Conservation (phyloP, 1,140 invertebrate species). For the Pogonus chalceus region DNA sequence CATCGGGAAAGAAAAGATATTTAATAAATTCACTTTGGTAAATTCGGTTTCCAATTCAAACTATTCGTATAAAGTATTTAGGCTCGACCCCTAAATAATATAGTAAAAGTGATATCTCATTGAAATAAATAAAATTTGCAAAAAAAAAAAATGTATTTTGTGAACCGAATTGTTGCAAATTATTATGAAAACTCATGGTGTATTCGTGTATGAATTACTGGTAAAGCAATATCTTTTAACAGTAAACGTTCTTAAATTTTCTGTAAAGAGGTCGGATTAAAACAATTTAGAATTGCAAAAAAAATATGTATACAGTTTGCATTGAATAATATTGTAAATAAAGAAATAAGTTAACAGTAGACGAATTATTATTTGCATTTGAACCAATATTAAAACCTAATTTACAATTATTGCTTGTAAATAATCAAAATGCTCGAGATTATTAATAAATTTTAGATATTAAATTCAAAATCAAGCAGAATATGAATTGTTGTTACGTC, state of each 20-base stretch:
- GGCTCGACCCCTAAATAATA: constrained; percentile 15
- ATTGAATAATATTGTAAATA: constrained; percentile 19
- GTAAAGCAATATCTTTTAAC: constrained; percentile 28
- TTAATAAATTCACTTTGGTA: constrained; percentile 17
- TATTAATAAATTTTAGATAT: no score
- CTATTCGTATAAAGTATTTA: constrained; percentile 19
- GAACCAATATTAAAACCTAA: background rate
- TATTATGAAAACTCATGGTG: constrained; percentile 21
- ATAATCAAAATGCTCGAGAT: no score
- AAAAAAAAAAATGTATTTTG: background rate
- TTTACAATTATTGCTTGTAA: no score
- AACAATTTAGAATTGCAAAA: constrained; percentile 24
- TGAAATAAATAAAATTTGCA: constrained; percentile 30
- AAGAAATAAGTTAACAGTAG: constrained; percentile 3
- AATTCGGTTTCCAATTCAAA: constrained; percentile 13
- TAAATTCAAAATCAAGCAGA: no score
- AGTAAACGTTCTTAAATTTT: constrained; percentile 18
- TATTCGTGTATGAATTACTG: constrained; percentile 23
- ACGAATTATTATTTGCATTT: constrained; percentile 9
- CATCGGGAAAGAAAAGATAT: constrained; percentile 13
- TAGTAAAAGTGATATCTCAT: constrained; percentile 27
- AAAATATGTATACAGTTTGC: constrained; percentile 21
- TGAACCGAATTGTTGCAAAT: constrained; percentile 7
- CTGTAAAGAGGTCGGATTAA: constrained; percentile 22
- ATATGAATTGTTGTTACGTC: no score